phyloP scores from a whole-genome alignment of 2,888 invertebrate genomes.

The Drosophila atroscutellata region DNA sequence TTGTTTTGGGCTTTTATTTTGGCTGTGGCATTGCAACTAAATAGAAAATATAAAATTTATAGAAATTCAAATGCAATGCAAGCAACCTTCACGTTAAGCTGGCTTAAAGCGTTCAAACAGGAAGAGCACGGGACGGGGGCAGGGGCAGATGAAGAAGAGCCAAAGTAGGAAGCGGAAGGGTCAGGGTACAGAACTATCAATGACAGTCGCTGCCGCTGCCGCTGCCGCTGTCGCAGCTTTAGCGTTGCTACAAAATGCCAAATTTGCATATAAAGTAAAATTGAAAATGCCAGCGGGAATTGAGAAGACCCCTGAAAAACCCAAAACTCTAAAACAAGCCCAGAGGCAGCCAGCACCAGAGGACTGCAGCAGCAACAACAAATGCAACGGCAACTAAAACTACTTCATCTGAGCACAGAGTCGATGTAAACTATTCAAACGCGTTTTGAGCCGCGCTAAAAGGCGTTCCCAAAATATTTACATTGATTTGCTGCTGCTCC shows the following conservation, averaged over 20 bases:
- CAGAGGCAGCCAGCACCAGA: constrained; percentile 40
- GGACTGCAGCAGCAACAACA: constrained; percentile 29
- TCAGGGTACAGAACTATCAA: constrained; percentile 61
- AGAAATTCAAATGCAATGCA: constrained; percentile 67
- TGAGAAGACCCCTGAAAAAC: constrained; percentile 44
- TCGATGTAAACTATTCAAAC: constrained; percentile 30
- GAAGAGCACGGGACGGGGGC: background rate
- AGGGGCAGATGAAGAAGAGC: background rate
- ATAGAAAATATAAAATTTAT: constrained; percentile 75
- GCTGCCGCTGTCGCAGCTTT: constrained; percentile 31
- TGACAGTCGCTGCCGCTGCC: constrained; percentile 50
- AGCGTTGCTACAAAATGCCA: constrained; percentile 70
- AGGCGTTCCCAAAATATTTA: constrained; percentile 74
- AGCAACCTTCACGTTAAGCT: constrained; percentile 60
- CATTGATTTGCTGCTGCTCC: constrained; percentile 62
- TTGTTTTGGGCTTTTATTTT: constrained; percentile 30
- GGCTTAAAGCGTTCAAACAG: constrained; percentile 62
- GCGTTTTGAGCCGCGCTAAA: constrained; percentile 49
- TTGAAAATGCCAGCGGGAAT: constrained; percentile 75
- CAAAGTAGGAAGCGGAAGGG: constrained; percentile 14
- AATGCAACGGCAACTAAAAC: constrained; percentile 35
- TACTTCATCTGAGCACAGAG: constrained; percentile 41
- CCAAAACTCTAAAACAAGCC: constrained; percentile 49
- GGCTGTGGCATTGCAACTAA: constrained; percentile 56
- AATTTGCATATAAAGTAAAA: constrained; percentile 81